Percentiles rank a stretch among this genome's conserved stretches.
phyloP scores from a whole-genome alignment of 2,113 vertebrate genomes.

The Aldabrachelys gigantea region DNA sequence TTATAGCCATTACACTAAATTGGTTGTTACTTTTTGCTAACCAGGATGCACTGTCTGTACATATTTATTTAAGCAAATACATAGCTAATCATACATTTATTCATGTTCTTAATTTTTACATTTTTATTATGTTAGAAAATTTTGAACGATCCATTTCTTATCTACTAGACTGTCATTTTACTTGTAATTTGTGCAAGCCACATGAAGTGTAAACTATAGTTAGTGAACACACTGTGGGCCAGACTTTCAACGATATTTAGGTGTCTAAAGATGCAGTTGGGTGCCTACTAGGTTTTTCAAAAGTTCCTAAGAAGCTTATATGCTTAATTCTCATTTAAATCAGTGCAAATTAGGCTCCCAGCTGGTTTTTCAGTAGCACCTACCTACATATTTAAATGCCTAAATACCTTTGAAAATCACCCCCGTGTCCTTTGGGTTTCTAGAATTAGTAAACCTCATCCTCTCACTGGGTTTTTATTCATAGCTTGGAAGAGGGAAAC shows the following conservation, averaged over 20 bases:
- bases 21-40: background rate
- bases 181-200: background rate
- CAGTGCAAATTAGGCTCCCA: background rate
- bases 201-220: background rate
- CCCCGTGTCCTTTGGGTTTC: background rate
- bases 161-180: background rate
- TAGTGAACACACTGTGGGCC: background rate
- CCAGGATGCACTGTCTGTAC: background rate
- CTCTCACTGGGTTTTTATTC: background rate
- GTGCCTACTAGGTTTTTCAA: background rate
- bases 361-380: background rate
- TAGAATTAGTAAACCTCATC: background rate
- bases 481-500: background rate
- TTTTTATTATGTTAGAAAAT: background rate
- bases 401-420: background rate
- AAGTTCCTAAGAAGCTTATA: background rate
- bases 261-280: background rate
- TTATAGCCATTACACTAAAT: background rate
- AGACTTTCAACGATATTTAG: background rate
- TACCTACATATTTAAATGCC: background rate
- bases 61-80: background rate
- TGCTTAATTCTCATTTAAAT: background rate
- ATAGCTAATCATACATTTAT: background rate
- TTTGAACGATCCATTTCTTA: background rate
- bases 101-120: background rate